Evolutionary conservation across 2,888 invertebrate genomes (phyloP), one percentile per base, ranked within the genome.

Genomic region (Ormia ochracea): DNA sequence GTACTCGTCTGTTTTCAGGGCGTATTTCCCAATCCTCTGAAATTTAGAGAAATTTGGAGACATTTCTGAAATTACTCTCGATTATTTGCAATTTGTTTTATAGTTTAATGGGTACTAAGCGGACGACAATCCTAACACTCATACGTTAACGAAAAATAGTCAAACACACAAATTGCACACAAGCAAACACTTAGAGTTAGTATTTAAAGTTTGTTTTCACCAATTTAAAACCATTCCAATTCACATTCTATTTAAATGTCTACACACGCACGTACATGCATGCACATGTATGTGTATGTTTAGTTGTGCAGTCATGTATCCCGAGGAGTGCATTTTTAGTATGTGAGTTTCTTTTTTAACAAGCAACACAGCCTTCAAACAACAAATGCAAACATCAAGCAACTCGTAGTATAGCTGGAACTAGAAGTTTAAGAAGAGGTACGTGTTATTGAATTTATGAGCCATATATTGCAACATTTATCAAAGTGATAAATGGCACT

Each of bases 401-500:
- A 48, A 70, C 21, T 41, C 41, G 50, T 36, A 38, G 69, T 33
- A 54, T 54, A 68, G 52, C 33, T 45, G 33, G 48, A 58, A 74
- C 56, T 73, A 74, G 58, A 66, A 48, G 65, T 66, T 33, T 59
- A 70, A 69, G 59, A 70, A 80, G 72, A 81, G 77, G 77, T 78
- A 82, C 81, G 78, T 81, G 82, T 82, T 81, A 82, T 82, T 82
- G 81, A 79, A 82, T 82, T 82, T 83, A 83, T 83, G 82, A 82
- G 81, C 73, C 68, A 78, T 74, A 76, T 78, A 70, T 81, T 82
- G 79, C 81, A 78, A 80, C 82, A 83, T 83, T 83, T 83, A 83
- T 83, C 83, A 83, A 83, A 82, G 83, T 83, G 83, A 83, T 83
- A 82, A 83, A 82, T 83, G 82, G 75, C 74, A 78, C 81, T 75